Evolutionary conservation across 2,797 vertebrate genomes (phyloP).

Genomic region (Furcifer pardalis): DNA sequence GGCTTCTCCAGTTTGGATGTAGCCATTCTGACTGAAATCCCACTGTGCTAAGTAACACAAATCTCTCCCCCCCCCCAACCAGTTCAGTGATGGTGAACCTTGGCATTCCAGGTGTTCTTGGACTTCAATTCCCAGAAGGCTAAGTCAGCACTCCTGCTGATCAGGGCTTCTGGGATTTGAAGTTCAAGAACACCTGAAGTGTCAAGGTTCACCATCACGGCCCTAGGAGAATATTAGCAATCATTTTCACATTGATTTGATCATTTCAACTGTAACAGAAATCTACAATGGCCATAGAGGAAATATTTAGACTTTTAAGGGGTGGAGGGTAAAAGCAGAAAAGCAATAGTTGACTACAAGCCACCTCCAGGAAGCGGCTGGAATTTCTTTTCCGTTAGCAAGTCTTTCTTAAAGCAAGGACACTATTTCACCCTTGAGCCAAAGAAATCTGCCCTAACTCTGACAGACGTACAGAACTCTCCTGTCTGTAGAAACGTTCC

Average conservation of each 20-base stretch:
- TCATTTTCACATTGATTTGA: background rate
- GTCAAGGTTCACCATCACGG: no score
- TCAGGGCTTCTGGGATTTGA: no score
- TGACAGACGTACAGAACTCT: background rate
- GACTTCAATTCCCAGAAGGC: no score
- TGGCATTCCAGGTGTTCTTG: no score
- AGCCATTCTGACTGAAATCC: background rate
- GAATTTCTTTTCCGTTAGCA: background rate
- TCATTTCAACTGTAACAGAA: background rate
- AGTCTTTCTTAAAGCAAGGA: background rate
- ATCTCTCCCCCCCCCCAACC: no score
- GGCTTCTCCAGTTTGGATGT: background rate
- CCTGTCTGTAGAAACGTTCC: background rate
- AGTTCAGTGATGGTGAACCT: no score
- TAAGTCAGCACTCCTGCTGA: no score
- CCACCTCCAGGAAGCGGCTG: background rate
- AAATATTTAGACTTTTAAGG: background rate
- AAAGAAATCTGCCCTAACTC: background rate
- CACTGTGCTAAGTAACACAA: background rate
- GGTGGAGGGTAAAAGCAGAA: background rate
- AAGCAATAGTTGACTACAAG: no score
- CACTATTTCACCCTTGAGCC: no score
- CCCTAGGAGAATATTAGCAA: background rate
- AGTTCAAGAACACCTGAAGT: no score
- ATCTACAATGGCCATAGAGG: background rate